These are phyloP conservation scores for Xiphias gladius DNA, from an alignment of 2,113 vertebrate species.

Conservation along the genomic window DNA sequence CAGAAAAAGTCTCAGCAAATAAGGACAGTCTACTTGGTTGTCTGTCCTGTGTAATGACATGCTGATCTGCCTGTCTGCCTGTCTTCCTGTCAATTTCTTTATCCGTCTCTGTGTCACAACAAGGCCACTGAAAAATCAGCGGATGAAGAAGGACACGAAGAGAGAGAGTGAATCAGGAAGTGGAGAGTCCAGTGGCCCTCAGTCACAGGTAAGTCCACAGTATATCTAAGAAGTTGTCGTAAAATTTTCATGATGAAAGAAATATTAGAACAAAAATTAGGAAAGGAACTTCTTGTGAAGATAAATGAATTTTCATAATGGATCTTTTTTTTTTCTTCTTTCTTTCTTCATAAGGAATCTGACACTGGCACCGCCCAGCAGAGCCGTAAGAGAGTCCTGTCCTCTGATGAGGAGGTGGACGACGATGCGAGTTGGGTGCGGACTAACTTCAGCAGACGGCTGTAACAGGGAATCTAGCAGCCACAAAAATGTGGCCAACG, in stretches of 20 bases:
- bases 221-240: neutral
- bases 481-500: neutral
- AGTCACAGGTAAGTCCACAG: conserved; percentile 40
- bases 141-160: neutral
- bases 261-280: neutral
- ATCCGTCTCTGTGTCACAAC: neutral
- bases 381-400: neutral
- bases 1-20: neutral
- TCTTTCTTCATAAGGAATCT: conserved; percentile 31
- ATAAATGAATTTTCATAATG: neutral
- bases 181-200: neutral
- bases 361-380: neutral
- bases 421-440: conserved; percentile 58
- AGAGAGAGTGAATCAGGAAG: neutral
- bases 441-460: neutral
- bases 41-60: neutral
- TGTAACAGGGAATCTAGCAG: neutral
- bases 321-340: neutral
- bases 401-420: conserved; percentile 54
- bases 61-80: neutral
- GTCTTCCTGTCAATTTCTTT: neutral
- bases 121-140: conserved; percentile 31
- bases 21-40: neutral
- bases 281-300: neutral
- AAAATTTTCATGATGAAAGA: neutral